Evolutionary conservation across 2,113 vertebrate genomes (phyloP), one percentile per base, ranked within the genome.

Genomic region (Festucalex cinctus): DNA sequence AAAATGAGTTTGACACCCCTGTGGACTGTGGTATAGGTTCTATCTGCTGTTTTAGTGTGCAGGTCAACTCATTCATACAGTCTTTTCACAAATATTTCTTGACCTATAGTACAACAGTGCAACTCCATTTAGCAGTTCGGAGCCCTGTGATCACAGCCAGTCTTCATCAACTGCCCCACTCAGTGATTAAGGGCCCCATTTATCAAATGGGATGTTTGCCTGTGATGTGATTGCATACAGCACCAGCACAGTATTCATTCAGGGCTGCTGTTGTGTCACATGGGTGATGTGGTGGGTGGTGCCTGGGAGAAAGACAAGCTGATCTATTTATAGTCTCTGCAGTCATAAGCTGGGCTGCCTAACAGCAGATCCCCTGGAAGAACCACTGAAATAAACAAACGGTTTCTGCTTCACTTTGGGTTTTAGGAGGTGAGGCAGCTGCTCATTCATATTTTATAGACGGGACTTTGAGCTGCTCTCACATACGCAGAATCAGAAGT

Each of bases 271-370:
- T 70, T 58, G 56, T 71, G 71, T 81, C 80, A 83, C 84, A 82
- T 81, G 71, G 70, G 68, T 54, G 69, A 67, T 74, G 71, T 77
- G 73, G 80, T 82, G 84, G 84, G 83, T 78, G 84, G 78, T 66
- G 84, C 83, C 78, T 66, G 71, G 51, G 36, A 84, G 77, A 78
- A 71, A 80, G 76, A 72, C 63, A 59, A 59, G 39, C 71, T 49
- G 73, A 66, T 71, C 79, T 89, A 91, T 90, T 91, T 89, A 85
- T 91, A 90, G 88, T 66, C 70, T 78, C 86, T 84, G 84, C 86
- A 83, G 83, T 86, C 79, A 75, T 73, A 73, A 75, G 80, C 77
- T 62, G 56, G 57, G 66, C 78, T 66, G 71, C 69, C 78, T 78
- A 78, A 80, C 82, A 82, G 82, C 78, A 82, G 81, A 77, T 56